These are phyloP conservation scores for Lasioglossum vierecki DNA, from an alignment of 2,888 invertebrate species.

Conservation along the genomic window DNA sequence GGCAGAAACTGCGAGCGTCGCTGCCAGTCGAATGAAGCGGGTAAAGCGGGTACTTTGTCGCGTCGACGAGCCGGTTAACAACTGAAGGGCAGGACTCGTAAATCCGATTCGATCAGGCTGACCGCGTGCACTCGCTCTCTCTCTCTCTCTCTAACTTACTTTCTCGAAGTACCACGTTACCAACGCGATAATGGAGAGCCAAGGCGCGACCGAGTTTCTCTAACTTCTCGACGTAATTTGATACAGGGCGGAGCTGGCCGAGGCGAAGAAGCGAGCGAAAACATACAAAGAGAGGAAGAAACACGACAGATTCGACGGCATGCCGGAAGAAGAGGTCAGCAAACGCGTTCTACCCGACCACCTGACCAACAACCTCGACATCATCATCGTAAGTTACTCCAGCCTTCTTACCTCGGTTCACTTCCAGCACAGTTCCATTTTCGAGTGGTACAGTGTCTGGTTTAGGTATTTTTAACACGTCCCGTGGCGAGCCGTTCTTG, in stretches of 20 bases:
- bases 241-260: conserved; percentile 83
- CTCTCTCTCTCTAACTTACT: not conserved
- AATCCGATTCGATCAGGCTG: conserved; percentile 2
- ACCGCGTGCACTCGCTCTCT: not conserved
- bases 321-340: conserved; percentile 98
- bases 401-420: not conserved
- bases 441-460: too few relatives aligned
- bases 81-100: conserved; percentile 1
- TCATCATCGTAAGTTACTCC: conserved; percentile 96
- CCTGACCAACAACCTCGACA: conserved; percentile 96
- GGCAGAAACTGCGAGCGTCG: not conserved
- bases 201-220: not conserved
- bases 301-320: conserved; percentile 97
- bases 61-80: conserved; percentile 6
- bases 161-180: not conserved
- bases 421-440: too few relatives aligned
- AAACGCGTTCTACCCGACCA: conserved; percentile 97
- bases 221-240: conserved; percentile 28
- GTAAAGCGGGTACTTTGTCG: conserved; percentile 14
- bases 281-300: conserved; percentile 93
- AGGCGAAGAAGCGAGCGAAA: conserved; percentile 83
- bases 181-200: conserved; percentile 2
- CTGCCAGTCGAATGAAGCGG: not conserved
- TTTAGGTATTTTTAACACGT: too few relatives aligned
- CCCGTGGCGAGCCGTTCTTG: too few relatives aligned